A percentile compares a stretch with the other conserved stretches of the same genome.
Evolutionary conservation across 2,113 vertebrate genomes (phyloP).

Genomic region (Microcebus ravelobensis): DNA sequence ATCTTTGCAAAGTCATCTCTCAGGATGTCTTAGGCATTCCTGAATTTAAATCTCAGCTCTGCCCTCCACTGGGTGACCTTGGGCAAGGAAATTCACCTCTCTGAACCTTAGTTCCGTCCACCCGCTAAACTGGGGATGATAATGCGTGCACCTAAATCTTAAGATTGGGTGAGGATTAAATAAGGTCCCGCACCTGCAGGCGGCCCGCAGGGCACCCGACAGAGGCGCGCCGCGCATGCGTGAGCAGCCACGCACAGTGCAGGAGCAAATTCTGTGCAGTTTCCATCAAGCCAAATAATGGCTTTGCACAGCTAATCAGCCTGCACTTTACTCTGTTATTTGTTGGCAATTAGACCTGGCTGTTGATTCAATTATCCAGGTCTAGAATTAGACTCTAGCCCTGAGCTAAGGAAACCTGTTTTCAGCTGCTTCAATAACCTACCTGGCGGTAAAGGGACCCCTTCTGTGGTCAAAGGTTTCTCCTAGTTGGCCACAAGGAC

Average conservation of each 20-base stretch:
- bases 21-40: background rate
- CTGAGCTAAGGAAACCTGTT: background rate
- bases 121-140: background rate
- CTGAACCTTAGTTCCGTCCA: background rate
- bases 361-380: background rate
- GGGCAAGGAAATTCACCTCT: background rate
- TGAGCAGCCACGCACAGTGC: rapidly evolving
- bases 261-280: background rate
- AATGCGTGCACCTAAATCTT: too few relatives aligned
- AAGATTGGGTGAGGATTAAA: background rate
- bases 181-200: background rate
- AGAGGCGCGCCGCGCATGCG: rapidly evolving
- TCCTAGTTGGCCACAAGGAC: background rate
- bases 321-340: background rate
- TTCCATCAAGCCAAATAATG: background rate
- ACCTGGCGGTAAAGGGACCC: background rate
- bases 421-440: background rate
- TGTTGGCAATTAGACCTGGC: background rate
- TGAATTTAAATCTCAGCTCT: background rate
- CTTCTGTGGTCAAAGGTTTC: background rate
- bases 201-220: background rate
- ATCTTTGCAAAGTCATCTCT: background rate
- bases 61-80: background rate
- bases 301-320: background rate
- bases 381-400: background rate